Percentiles rank a stretch among this genome's conserved stretches.
phyloP scores from a whole-genome alignment of 2,888 invertebrate species.

The Coleophora flavipennella region DNA sequence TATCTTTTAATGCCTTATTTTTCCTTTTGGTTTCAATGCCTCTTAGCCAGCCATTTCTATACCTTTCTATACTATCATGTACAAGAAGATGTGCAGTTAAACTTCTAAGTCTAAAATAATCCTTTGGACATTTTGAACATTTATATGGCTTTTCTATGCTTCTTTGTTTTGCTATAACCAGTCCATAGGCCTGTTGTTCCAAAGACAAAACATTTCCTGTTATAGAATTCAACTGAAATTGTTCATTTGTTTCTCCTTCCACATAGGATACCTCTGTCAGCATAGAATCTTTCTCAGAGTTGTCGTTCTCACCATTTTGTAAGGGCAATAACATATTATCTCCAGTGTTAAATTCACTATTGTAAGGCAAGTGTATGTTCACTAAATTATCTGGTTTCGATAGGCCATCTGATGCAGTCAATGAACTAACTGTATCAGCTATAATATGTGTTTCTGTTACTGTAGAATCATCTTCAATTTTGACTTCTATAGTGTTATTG shows the following conservation, averaged over 20 bases:
- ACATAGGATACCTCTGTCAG: neutral
- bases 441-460: conserved; percentile 45
- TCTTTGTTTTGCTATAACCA: conserved; percentile 37
- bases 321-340: conserved; percentile 50
- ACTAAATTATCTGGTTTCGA: conserved; percentile 30
- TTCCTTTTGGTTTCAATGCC: conserved; percentile 33
- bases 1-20: conserved; percentile 24
- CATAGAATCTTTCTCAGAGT: neutral
- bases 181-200: conserved; percentile 55
- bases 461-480: conserved; percentile 41
- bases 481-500: conserved; percentile 23
- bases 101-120: conserved; percentile 21
- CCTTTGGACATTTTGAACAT: conserved; percentile 47
- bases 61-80: conserved; percentile 44
- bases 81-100: conserved; percentile 40
- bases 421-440: too few species aligned
- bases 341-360: conserved; percentile 34
- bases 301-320: neutral
- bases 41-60: conserved; percentile 36
- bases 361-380: conserved; percentile 35
- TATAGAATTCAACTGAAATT: conserved; percentile 58
- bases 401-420: conserved; percentile 32
- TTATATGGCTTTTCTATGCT: conserved; percentile 14
- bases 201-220: conserved; percentile 52
- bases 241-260: conserved; percentile 15